Percentiles rank a stretch among this genome's conserved stretches.
These are phyloP conservation scores for Kryphioiulus occultus DNA, from an alignment of 2,888 invertebrate genomes.

Conservation along the genomic window DNA sequence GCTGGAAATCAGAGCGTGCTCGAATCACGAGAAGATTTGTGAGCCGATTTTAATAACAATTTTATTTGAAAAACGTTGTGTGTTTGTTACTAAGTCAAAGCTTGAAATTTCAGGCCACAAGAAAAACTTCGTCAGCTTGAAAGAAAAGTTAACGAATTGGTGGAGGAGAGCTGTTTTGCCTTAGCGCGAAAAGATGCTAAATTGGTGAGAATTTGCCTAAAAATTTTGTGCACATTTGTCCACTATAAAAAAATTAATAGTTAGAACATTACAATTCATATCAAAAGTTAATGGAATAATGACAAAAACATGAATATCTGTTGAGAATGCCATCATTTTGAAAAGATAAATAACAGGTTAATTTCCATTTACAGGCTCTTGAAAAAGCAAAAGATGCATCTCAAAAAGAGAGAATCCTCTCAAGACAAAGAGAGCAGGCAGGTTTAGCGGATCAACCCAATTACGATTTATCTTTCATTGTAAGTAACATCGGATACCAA, in stretches of 20 bases:
- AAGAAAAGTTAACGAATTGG: slow-evolving; percentile 82
- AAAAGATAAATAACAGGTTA: too few species aligned
- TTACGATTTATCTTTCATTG: slow-evolving; percentile 93
- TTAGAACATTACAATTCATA: not conserved
- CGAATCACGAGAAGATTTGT: not conserved
- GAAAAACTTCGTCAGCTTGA: slow-evolving; percentile 91
- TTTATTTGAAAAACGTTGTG: too few species aligned
- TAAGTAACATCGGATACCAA: too few species aligned
- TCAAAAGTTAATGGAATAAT: too few species aligned
- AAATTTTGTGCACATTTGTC: not conserved
- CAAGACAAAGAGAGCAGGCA: slow-evolving; percentile 89
- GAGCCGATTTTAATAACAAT: slow-evolving; percentile 6
- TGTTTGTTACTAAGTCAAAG: too few species aligned
- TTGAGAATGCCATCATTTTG: too few species aligned
- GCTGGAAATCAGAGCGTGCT: not conserved
- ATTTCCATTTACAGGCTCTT: slow-evolving; percentile 68
- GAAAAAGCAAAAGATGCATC: slow-evolving; percentile 97
- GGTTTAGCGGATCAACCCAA: slow-evolving; percentile 90
- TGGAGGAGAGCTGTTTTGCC: slow-evolving; percentile 88
- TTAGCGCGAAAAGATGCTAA: slow-evolving; percentile 71
- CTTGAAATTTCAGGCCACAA: slow-evolving; percentile 84
- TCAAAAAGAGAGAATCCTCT: slow-evolving; percentile 86
- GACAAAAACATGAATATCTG: too few species aligned
- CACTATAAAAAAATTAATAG: not conserved
- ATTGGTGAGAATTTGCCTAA: slow-evolving; percentile 62